A percentile compares a stretch with the other conserved stretches of the same genome.
phyloP scores from a whole-genome alignment of 2,113 vertebrate species.

The Apodemus speciosus region DNA sequence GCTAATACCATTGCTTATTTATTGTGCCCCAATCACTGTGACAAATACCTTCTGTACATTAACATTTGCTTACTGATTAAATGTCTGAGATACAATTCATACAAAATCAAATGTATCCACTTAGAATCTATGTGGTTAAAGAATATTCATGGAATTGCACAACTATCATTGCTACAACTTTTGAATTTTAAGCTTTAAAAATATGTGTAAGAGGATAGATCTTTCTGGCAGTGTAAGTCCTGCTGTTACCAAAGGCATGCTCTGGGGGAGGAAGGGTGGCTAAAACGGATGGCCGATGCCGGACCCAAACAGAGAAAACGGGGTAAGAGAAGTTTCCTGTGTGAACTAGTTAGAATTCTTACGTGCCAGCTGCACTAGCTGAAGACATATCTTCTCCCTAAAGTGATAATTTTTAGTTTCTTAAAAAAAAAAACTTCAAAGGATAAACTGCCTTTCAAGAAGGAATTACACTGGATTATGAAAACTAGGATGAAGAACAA shows the following conservation, averaged over 20 bases:
- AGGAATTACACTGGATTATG: constrained; percentile 13
- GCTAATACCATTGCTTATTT: background rate
- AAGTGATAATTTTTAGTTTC: constrained; percentile 34
- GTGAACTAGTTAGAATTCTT: background rate
- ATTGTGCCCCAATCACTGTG: background rate
- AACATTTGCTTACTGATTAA: background rate
- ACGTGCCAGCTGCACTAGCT: background rate
- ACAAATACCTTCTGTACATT: background rate
- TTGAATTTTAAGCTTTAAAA: background rate
- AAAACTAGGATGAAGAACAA: constrained; percentile 11
- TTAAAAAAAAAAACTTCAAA: background rate
- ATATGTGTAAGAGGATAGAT: background rate
- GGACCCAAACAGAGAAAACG: background rate
- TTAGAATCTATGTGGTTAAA: background rate
- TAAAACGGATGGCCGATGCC: background rate
- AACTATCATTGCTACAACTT: background rate
- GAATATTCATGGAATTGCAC: background rate
- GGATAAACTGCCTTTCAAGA: constrained; percentile 7
- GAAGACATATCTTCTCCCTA: background rate
- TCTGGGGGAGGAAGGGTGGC: background rate
- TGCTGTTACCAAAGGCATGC: background rate
- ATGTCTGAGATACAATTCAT: constrained; percentile 34
- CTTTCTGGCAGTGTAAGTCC: background rate
- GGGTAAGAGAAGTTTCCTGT: background rate
- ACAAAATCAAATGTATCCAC: background rate